Conservation (phyloP, 2,888 invertebrate genomes). For the Protula sp. region DNA sequence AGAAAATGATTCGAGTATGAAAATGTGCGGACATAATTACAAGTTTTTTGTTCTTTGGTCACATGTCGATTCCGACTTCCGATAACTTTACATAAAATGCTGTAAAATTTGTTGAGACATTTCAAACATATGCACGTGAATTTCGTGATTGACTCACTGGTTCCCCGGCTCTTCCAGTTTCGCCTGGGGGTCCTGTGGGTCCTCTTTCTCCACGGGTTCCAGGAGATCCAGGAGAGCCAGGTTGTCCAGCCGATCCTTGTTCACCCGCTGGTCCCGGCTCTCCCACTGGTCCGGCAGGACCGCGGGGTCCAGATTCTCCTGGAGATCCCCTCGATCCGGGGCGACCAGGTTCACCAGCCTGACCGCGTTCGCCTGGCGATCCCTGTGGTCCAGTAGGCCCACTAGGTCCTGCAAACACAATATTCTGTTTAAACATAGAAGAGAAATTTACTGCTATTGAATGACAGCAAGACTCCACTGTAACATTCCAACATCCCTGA, state of each 20-base stretch:
- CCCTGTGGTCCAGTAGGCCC: slow-evolving; percentile 12
- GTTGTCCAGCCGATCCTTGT: slow-evolving; percentile 7
- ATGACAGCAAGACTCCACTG: background rate
- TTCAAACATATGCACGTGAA: too few species aligned
- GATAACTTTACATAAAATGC: too few species aligned
- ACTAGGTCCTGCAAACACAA: slow-evolving; percentile 11
- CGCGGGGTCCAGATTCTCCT: slow-evolving; percentile 5
- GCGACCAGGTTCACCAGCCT: slow-evolving; percentile 11
- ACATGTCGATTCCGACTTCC: too few species aligned
- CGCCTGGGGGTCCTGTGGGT: slow-evolving; percentile 5
- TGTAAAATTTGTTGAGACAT: too few species aligned
- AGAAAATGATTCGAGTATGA: too few species aligned
- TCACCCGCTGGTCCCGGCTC: slow-evolving; percentile 10
- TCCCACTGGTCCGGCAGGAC: slow-evolving; percentile 6
- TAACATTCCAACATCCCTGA: too few species aligned
- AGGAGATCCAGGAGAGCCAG: background rate
- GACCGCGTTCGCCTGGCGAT: slow-evolving; percentile 12
- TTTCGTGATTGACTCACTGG: too few species aligned
- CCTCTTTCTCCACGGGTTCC: background rate
- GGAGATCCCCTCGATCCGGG: slow-evolving; percentile 7
- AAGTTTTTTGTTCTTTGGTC: too few species aligned
- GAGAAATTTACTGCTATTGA: background rate
- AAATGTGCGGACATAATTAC: too few species aligned
- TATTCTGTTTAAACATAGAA: too few species aligned
- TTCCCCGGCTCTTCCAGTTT: too few species aligned